Percentiles rank a stretch among this genome's conserved stretches.
These are phyloP conservation scores for Heliocidaris tuberculata DNA, from an alignment of 35 echinoderm and acorn worm species.

Conservation along the genomic window DNA sequence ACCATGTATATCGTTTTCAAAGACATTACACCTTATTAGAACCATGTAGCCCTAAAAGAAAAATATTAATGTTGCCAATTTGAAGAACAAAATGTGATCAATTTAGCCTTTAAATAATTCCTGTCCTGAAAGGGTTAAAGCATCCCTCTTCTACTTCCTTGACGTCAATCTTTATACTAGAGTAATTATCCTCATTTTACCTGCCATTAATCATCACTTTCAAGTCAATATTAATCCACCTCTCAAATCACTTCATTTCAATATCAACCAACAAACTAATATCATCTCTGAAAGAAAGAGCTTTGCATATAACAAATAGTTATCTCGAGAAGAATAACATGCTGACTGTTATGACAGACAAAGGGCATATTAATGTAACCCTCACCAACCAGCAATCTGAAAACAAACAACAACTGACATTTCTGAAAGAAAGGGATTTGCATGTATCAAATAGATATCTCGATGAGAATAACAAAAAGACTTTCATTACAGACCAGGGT, in stretches of 20 bases:
- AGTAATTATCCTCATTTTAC: not conserved
- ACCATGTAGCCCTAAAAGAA: too few relatives aligned
- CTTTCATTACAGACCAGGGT: not conserved
- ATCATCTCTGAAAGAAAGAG: not conserved
- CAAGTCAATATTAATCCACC: constrained; percentile 2
- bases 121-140: too few relatives aligned
- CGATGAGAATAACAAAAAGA: not conserved
- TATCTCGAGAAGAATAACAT: not conserved
- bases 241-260: not conserved
- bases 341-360: not conserved
- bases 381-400: too few relatives aligned
- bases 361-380: not conserved
- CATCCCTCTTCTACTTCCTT: not conserved
- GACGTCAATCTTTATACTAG: not conserved
- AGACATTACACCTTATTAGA: too few relatives aligned
- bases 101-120: too few relatives aligned
- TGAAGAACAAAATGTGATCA: too few relatives aligned
- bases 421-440: not conserved
- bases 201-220: not conserved
- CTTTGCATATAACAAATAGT: not conserved
- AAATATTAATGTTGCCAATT: too few relatives aligned
- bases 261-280: not conserved
- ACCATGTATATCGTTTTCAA: too few relatives aligned
- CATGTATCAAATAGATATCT: not conserved
- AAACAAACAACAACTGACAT: not conserved